Percentiles rank a stretch among this genome's conserved stretches.
Evolutionary conservation across 2,888 invertebrate species (phyloP).

Genomic region (Craniophora ligustri): DNA sequence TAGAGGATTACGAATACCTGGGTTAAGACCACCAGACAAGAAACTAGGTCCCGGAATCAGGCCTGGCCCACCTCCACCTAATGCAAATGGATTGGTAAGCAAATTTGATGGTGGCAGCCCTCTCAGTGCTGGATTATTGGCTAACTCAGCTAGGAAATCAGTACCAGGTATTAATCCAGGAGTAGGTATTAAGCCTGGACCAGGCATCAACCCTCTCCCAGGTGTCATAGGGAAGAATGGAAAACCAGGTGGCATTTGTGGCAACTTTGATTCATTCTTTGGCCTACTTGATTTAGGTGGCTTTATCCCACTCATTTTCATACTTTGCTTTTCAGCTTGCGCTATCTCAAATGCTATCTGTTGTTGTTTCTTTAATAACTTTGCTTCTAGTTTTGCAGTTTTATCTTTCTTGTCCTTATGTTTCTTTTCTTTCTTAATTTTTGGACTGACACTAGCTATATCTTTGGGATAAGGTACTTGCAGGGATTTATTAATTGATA

Average conservation of each 20-base stretch:
- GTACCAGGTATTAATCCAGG: constrained; percentile 84
- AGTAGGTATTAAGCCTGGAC: constrained; percentile 82
- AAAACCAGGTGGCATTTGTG: constrained; percentile 81
- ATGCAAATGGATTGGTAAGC: constrained; percentile 86
- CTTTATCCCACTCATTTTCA: constrained; percentile 73
- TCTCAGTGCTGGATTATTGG: constrained; percentile 83
- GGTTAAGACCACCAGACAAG: constrained; percentile 70
- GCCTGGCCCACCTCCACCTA: constrained; percentile 88
- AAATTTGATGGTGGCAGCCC: constrained; percentile 78
- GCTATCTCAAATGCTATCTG: constrained; percentile 80
- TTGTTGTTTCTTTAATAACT: constrained; percentile 82
- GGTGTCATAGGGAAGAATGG: constrained; percentile 84
- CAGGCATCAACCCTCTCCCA: constrained; percentile 88
- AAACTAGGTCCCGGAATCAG: constrained; percentile 89
- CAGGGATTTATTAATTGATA: constrained; percentile 82
- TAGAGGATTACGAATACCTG: constrained; percentile 85
- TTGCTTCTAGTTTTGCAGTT: constrained; percentile 81
- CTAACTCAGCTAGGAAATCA: constrained; percentile 79
- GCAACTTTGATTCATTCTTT: constrained; percentile 80
- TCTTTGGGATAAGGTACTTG: constrained; percentile 85
- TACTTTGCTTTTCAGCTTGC: constrained; percentile 76
- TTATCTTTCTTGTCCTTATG: constrained; percentile 87
- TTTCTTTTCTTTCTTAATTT: constrained; percentile 89
- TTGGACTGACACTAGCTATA: constrained; percentile 87
- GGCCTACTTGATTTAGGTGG: constrained; percentile 77